Conservation (phyloP, 1,140 invertebrate genomes). For the Drosophila ogumai region DNA sequence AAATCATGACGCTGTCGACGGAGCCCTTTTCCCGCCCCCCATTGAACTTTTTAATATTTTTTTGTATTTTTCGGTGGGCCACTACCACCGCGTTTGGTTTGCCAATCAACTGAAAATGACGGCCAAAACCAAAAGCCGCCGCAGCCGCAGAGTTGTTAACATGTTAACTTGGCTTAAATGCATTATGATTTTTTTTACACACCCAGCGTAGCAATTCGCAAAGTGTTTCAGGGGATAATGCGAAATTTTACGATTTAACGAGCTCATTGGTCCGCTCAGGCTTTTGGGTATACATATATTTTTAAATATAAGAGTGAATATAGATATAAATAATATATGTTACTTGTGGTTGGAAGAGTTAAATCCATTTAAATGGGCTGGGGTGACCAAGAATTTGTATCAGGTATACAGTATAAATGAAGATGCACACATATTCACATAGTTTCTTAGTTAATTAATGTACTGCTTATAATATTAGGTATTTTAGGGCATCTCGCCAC, state of each 20-base stretch:
- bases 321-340: neutral
- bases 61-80: conserved; percentile 12
- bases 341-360: neutral
- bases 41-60: conserved; percentile 17
- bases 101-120: conserved; percentile 53
- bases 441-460: neutral
- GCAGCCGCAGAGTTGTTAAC: conserved; percentile 50
- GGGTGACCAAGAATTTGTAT: neutral
- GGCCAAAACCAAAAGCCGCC: conserved; percentile 45
- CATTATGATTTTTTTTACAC: conserved; percentile 46
- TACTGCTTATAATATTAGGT: neutral
- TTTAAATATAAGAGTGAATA: neutral
- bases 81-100: conserved; percentile 40
- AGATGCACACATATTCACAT: neutral
- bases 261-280: conserved; percentile 13
- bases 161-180: conserved; percentile 61
- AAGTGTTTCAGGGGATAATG: conserved; percentile 42
- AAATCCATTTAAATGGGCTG: neutral
- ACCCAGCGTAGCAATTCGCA: conserved; percentile 18
- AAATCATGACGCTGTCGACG: conserved; percentile 44
- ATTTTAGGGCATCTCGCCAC: conserved; percentile 1
- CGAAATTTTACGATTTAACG: conserved; percentile 22
- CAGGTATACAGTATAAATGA: neutral
- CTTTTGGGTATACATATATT: neutral
- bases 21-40: conserved; percentile 45